These are phyloP conservation scores for Brachyopa scutellaris DNA, from an alignment of 2,888 invertebrate species.

Conservation along the genomic window DNA sequence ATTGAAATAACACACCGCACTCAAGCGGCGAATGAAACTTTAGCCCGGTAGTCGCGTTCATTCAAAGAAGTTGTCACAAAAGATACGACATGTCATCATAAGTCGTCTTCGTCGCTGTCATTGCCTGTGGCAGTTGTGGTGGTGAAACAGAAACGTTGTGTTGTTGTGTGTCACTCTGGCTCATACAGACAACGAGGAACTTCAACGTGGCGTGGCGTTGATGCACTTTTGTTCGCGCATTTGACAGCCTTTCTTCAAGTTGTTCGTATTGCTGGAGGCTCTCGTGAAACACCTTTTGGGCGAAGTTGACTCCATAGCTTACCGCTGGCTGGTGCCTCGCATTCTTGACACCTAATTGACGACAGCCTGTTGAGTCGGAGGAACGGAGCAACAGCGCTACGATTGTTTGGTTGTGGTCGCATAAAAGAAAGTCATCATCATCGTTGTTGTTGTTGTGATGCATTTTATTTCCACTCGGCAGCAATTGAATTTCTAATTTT, in stretches of 20 bases:
- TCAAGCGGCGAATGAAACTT: constrained; percentile 15
- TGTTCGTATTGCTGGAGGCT: constrained; percentile 23
- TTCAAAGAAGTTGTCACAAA: constrained; percentile 54
- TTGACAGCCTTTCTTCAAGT: constrained; percentile 29
- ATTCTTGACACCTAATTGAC: constrained; percentile 51
- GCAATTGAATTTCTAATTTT: constrained; percentile 69
- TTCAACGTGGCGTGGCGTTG: constrained; percentile 23
- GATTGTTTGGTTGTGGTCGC: constrained; percentile 47
- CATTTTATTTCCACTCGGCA: constrained; percentile 18
- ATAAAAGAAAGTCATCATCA: constrained; percentile 61
- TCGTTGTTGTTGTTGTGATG: constrained; percentile 8
- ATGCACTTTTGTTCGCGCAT: constrained; percentile 33
- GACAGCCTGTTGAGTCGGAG: constrained; percentile 20
- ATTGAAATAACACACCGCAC: constrained; percentile 50
- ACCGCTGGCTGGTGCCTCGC: background rate
- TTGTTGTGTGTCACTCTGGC: background rate
- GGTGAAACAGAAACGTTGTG: constrained; percentile 20
- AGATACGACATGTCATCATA: constrained; percentile 61
- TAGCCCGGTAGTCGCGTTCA: constrained; percentile 45
- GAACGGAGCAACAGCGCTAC: constrained; percentile 18
- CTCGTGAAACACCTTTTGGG: constrained; percentile 53
- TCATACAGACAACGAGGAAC: background rate
- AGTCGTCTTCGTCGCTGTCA: constrained; percentile 42
- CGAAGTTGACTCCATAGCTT: constrained; percentile 17
- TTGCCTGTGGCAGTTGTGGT: constrained; percentile 19